A percentile compares a stretch with the other conserved stretches of the same genome.
These are phyloP conservation scores for Tapirus indicus DNA, from an alignment of 2,797 vertebrate genomes.

Conservation along the genomic window DNA sequence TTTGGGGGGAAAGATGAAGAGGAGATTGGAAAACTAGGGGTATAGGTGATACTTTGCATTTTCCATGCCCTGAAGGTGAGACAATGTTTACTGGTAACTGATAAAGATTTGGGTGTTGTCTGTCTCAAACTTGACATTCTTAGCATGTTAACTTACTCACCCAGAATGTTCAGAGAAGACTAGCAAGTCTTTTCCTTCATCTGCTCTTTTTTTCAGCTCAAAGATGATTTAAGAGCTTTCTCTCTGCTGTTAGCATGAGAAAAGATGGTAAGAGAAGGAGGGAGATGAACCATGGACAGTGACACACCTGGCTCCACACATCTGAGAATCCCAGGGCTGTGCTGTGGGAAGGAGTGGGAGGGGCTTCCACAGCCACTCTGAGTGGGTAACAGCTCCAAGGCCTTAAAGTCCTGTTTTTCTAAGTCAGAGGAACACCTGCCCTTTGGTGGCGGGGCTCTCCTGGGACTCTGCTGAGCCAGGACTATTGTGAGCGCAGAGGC, in stretches of 20 bases:
- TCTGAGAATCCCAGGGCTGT: too few species aligned
- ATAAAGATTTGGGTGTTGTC: neutral
- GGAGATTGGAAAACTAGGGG: neutral
- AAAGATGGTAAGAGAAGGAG: neutral
- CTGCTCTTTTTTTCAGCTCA: neutral
- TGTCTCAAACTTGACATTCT: neutral
- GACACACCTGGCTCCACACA: fast-evolving
- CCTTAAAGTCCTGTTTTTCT: too few species aligned
- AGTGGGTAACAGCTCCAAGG: too few species aligned
- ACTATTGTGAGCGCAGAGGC: neutral
- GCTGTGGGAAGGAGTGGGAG: neutral
- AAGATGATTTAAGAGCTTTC: neutral
- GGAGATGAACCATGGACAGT: neutral
- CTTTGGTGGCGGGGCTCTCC: neutral
- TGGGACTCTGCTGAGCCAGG: neutral
- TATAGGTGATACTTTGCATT: neutral
- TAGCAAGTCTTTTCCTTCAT: neutral
- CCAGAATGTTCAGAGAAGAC: neutral
- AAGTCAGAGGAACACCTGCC: neutral
- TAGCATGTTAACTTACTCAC: neutral
- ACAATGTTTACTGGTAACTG: neutral
- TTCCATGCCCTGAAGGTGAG: neutral
- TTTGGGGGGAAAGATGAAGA: neutral
- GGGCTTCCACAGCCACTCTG: neutral
- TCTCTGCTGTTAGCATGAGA: neutral